phyloP scores from a whole-genome alignment of 2,797 vertebrate genomes.

The Huso huso region DNA sequence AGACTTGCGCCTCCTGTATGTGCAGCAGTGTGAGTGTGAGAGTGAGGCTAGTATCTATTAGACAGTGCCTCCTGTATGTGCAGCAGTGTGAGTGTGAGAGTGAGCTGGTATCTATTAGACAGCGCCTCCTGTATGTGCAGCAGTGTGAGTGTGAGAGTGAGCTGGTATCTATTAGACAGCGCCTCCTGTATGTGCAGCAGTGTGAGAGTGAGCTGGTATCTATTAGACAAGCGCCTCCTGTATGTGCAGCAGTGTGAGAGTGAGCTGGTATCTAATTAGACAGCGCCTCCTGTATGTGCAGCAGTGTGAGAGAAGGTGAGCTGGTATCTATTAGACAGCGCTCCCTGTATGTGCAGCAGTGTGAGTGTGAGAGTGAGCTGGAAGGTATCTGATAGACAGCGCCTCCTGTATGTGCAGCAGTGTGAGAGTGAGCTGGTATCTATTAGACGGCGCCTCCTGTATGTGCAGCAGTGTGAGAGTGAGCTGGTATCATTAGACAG shows the following conservation, averaged over 20 bases:
- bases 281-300: neutral
- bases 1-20: neutral
- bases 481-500: too few relatives aligned
- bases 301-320: neutral
- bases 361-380: too few relatives aligned
- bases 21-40: too few relatives aligned
- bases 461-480: neutral
- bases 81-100: neutral
- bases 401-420: neutral
- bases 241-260: neutral
- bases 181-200: neutral
- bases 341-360: neutral
- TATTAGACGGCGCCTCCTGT: neutral
- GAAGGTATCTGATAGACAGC: too few relatives aligned
- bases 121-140: neutral
- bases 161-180: too few relatives aligned
- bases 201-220: too few relatives aligned
- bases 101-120: neutral
- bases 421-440: neutral
- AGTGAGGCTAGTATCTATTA: too few relatives aligned
- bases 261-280: neutral
- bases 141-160: neutral
- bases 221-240: neutral
- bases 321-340: too few relatives aligned
- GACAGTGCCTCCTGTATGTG: neutral